Base-by-base conservation (phyloP, 2,113 vertebrate species). In the Neomonachus schauinslandi region DNA sequence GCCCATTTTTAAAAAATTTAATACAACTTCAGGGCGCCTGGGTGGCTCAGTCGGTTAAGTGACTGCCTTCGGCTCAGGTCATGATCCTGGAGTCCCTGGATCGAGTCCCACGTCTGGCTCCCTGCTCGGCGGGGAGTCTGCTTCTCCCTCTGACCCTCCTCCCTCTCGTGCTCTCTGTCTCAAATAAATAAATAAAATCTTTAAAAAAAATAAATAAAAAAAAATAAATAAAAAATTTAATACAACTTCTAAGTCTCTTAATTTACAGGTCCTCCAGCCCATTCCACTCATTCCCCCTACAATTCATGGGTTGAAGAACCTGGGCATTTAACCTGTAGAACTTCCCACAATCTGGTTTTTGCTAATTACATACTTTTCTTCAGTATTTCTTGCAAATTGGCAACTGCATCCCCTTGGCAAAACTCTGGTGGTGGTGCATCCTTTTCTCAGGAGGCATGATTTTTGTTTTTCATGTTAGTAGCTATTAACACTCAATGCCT, bases 201-300 rank as follows among this genome's bases (percentile, higher is more conserved):
- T n/a, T n/a, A n/a, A n/a, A n/a, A n/a, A n/a, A n/a, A n/a, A n/a
- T n/a, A n/a, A n/a, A n/a, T n/a, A n/a, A n/a, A n/a, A n/a, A n/a
- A n/a, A n/a, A n/a, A n/a, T n/a, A n/a, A n/a, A n/a, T 19, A 1
- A 65, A 96, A 74, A 72, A 24, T 65, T 51, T 83, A 46, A 91
- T 72, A 61, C 18, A 72, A 79, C 33, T 85, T 86, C 51, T 55
- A 94, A 74, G 26, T 63, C 76, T 89, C 94, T 88, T 67, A 91
- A 95, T 82, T 88, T 63, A 82, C 28, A 92, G 46, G 42, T 61
- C 28, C 7, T 65, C 13, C 36, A 83, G 5, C 36, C 24, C 51
- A 71, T 21, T n/a, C 24, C 11, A 82, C 15, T 69, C 26, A 28
- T 16, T 12, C 13, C 26, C 22, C 79, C 67, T 89, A 79, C 11